Evolutionary conservation across 2,797 vertebrate species (phyloP).

Genomic region (Pipistrellus kuhlii): DNA sequence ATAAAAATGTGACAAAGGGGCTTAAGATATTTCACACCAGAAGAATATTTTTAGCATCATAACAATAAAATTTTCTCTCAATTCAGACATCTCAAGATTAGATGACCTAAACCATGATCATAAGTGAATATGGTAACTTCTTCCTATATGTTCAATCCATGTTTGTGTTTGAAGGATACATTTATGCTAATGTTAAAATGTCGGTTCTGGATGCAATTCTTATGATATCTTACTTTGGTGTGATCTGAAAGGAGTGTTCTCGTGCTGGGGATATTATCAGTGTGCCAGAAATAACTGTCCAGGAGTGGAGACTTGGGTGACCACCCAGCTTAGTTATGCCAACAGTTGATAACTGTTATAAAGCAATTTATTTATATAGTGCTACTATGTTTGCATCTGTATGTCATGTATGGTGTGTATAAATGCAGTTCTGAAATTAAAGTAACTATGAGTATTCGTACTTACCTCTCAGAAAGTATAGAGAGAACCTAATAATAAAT

Average conservation of each 20-base stretch:
- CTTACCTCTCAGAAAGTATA: neutral
- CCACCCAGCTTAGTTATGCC: neutral
- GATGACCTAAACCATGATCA: neutral
- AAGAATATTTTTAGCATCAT: neutral
- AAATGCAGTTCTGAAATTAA: neutral
- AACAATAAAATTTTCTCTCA: conserved; percentile 41
- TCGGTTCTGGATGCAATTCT: neutral
- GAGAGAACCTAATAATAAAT: neutral
- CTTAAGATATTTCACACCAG: conserved; percentile 33
- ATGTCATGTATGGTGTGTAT: neutral
- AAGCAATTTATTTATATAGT: neutral
- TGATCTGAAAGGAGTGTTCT: neutral
- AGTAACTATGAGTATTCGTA: neutral
- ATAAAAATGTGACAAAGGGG: neutral
- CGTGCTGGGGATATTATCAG: neutral
- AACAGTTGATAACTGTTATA: neutral
- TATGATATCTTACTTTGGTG: neutral
- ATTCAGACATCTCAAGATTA: neutral
- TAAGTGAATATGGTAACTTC: neutral
- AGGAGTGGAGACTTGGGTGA: neutral
- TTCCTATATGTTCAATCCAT: neutral
- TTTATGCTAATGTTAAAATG: neutral
- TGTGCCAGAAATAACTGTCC: conserved; percentile 17
- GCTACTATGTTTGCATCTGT: neutral
- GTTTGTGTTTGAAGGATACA: neutral